Conservation (phyloP, 1,140 invertebrate species). For the Metopolophium dirhodum region DNA sequence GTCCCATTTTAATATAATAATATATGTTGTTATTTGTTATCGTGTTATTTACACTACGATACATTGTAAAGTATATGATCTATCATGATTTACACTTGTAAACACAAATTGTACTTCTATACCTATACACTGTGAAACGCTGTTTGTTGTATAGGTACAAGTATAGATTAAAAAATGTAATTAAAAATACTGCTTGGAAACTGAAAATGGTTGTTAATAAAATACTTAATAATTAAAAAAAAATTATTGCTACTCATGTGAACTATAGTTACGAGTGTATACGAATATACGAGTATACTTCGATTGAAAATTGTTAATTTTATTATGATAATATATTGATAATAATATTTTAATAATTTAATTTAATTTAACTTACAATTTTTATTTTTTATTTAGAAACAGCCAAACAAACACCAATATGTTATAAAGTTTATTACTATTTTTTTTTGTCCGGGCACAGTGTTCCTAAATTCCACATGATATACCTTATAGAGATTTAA, state of each 20-base stretch:
- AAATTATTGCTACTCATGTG: neutral
- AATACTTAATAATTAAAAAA: neutral
- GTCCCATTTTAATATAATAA: neutral
- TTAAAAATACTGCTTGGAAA: neutral
- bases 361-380: neutral
- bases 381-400: neutral
- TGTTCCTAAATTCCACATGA: too few relatives aligned
- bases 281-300: neutral
- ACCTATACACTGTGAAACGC: neutral
- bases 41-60: neutral
- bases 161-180: neutral
- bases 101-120: neutral
- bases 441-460: too few relatives aligned
- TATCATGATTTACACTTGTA: neutral
- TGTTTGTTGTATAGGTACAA: neutral
- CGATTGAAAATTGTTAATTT: neutral
- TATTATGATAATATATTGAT: neutral
- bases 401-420: too few relatives aligned
- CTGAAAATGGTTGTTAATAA: neutral
- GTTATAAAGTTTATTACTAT: neutral
- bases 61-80: neutral
- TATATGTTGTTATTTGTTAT: neutral
- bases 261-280: too few relatives aligned
- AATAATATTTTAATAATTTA: neutral
- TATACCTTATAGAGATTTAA: too few relatives aligned